Conservation (phyloP, 2,888 invertebrate species). For the Parelbella ahira region DNA sequence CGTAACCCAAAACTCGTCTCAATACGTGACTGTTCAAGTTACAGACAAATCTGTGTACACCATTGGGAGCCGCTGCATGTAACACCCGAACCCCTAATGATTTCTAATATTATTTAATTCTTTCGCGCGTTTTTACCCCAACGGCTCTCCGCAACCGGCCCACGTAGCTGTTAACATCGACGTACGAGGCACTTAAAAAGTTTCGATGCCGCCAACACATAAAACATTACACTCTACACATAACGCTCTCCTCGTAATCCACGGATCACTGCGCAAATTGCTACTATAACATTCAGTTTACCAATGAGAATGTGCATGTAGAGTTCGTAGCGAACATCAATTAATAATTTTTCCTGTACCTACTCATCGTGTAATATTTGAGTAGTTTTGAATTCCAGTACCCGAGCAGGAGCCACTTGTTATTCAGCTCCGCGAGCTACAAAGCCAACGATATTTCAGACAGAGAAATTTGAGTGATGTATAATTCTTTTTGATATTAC, state of each 20-base stretch:
- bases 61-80: too few relatives aligned
- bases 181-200: conserved; percentile 21
- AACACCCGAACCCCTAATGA: too few relatives aligned
- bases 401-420: conserved; percentile 1
- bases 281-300: not conserved
- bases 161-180: conserved; percentile 13
- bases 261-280: conserved; percentile 9
- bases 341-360: too few relatives aligned
- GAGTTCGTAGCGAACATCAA: conserved; percentile 2
- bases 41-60: too few relatives aligned
- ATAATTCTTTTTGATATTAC: conserved; percentile 6
- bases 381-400: conserved; percentile 1
- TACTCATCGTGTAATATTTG: not conserved
- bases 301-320: not conserved
- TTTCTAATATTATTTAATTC: conserved; percentile 18
- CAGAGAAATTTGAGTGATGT: conserved; percentile 1
- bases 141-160: conserved; percentile 13
- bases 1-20: too few relatives aligned
- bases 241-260: not conserved
- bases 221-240: conserved; percentile 12
- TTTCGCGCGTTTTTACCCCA: conserved; percentile 9
- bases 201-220: conserved; percentile 13
- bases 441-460: conserved; percentile 8
- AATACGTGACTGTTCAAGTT: too few relatives aligned
- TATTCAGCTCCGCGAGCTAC: not conserved